These are phyloP conservation scores for Thunnus maccoyii DNA, from an alignment of 2,113 vertebrate genomes.

Conservation along the genomic window DNA sequence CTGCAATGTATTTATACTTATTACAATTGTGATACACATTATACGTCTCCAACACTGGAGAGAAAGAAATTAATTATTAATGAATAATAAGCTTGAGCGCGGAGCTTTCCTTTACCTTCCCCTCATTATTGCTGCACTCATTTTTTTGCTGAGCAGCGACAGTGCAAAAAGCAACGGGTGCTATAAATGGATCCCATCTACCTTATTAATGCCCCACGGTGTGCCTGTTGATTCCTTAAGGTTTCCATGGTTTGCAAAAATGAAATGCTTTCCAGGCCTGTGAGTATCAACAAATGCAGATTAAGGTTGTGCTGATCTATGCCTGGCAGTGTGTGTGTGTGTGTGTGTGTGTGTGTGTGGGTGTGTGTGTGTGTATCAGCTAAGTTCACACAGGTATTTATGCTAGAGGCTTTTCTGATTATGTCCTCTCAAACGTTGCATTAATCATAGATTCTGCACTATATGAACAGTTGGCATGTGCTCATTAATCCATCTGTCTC, in stretches of 20 bases:
- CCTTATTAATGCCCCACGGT: slow-evolving; percentile 35
- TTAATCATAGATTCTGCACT: slow-evolving; percentile 64
- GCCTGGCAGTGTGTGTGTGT: not conserved
- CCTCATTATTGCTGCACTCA: slow-evolving; percentile 54
- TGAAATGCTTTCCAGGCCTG: slow-evolving; percentile 41
- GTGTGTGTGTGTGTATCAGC: slow-evolving; percentile 4
- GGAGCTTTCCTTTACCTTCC: slow-evolving; percentile 42
- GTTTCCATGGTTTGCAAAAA: slow-evolving; percentile 56
- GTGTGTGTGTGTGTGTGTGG: slow-evolving; percentile 15
- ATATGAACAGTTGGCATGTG: slow-evolving; percentile 65
- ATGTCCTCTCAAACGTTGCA: slow-evolving; percentile 51
- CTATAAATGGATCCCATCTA: slow-evolving; percentile 60
- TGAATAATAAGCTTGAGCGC: slow-evolving; percentile 49
- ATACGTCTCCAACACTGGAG: slow-evolving; percentile 5
- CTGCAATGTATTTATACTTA: slow-evolving; percentile 33
- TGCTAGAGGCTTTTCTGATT: slow-evolving; percentile 50
- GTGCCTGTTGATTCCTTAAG: slow-evolving; percentile 38
- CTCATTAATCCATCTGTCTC: slow-evolving; percentile 71
- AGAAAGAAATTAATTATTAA: slow-evolving; percentile 42
- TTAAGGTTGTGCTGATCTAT: slow-evolving; percentile 45
- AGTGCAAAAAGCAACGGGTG: slow-evolving; percentile 1
- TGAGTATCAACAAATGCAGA: slow-evolving; percentile 50
- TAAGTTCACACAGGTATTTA: slow-evolving; percentile 51
- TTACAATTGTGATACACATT: slow-evolving; percentile 19
- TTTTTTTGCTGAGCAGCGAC: slow-evolving; percentile 50